Base-by-base conservation (phyloP, 2,888 invertebrate genomes). In the Ptychoptera contaminata region DNA sequence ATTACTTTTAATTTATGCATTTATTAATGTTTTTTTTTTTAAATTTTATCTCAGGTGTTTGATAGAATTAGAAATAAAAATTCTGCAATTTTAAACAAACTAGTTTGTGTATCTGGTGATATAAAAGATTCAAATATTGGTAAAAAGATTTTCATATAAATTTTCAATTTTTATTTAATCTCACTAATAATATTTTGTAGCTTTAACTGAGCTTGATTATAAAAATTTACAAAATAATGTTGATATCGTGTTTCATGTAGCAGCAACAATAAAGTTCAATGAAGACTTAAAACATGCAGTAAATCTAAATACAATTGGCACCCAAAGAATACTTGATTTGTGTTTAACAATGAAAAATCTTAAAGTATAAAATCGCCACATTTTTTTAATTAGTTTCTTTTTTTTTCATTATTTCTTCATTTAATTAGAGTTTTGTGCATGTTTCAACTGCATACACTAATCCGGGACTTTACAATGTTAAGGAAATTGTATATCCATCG, bases 371-470 rank as follows among this genome's bases (percentile, higher is more conserved):
- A 37, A 16, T 31, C n/a, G n/a, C n/a, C n/a, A 23, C 23, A 23
- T 5, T 23, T 23, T 23, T 23, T 3, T 7, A 23, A 39, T 30
- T 8, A 45, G 32, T 38, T 11, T 32, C 34, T 16, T 23, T 32
- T 11, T 11, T 3, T 7, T 32, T 11, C 2, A 4, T 12, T 15
- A 14, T 8, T 16, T 42, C 10, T 14, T 36, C 35, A 10, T 10
- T 30, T 47, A 14, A 12, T 34, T 57, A 79, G 75, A 79, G 81
- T 51, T 70, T 82, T 47, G 82, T 96, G 1, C 93, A 96, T 63
- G 87, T 96, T 3, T 94, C 93, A 0, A 96, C 96, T 0, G 96
- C 96, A 0, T 97, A 91, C 67, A 88, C 93, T 58, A 96, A 96
- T 68, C 90, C 94, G 38, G 87, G 93, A 47, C 74, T 78, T 43